These are phyloP conservation scores for Dryocosmus kuriphilus DNA, from an alignment of 2,888 invertebrate species.

Conservation along the genomic window DNA sequence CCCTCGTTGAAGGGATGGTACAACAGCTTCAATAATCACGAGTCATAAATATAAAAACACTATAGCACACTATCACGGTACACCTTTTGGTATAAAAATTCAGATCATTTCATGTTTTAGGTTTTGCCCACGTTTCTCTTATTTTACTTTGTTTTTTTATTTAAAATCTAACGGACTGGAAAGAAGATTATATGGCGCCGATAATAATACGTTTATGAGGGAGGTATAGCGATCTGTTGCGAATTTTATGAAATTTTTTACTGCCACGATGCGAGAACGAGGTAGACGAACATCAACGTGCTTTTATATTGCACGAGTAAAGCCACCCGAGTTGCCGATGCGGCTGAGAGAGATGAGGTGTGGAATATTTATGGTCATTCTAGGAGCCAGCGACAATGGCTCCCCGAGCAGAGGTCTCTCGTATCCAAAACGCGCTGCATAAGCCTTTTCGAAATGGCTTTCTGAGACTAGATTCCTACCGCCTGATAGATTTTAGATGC, in stretches of 20 bases:
- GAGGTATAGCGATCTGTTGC: conserved; percentile 36
- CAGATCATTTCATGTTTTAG: conserved; percentile 15
- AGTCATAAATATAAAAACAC: background rate
- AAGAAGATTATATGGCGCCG: conserved; percentile 29
- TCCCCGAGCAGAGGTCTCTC: conserved; percentile 44
- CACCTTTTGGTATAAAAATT: conserved; percentile 2
- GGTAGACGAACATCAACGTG: conserved; percentile 33
- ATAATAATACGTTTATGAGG: conserved; percentile 37
- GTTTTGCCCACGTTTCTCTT: conserved; percentile 14
- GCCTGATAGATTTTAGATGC: background rate
- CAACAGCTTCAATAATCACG: background rate
- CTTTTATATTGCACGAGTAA: conserved; percentile 53
- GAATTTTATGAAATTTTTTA: conserved; percentile 40
- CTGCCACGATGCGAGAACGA: conserved; percentile 40
- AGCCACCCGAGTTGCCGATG: conserved; percentile 45
- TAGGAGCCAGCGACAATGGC: conserved; percentile 62
- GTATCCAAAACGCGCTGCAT: conserved; percentile 48
- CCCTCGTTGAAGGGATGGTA: background rate
- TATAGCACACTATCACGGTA: background rate
- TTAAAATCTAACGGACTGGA: conserved; percentile 36
- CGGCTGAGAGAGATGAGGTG: conserved; percentile 61
- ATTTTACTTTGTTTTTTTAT: conserved; percentile 18
- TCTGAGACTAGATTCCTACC: conserved; percentile 5
- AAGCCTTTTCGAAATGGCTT: conserved; percentile 39
- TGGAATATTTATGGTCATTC: conserved; percentile 70